Conservation (phyloP, 2,888 invertebrate species). For the Drosophila anceps region DNA sequence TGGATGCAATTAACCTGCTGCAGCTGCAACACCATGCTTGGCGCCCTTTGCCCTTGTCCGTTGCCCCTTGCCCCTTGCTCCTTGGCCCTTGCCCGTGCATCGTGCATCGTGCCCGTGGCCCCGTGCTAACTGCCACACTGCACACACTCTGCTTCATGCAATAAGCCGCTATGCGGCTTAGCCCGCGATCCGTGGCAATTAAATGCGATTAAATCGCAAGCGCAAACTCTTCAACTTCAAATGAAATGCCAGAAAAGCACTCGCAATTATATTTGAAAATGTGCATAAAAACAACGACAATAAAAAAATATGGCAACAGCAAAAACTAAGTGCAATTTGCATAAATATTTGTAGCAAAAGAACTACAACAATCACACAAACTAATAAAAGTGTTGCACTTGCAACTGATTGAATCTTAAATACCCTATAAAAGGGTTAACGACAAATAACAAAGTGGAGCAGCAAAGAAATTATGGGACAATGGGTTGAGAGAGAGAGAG, state of each 20-base stretch:
- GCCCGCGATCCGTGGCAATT: conserved; percentile 64
- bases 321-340: conserved; percentile 63
- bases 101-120: background rate
- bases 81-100: background rate
- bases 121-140: background rate
- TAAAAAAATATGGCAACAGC: conserved; percentile 67
- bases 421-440: conserved; percentile 6
- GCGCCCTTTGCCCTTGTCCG: background rate
- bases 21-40: conserved; percentile 50
- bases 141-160: conserved; percentile 21
- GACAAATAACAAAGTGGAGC: background rate
- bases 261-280: conserved; percentile 77
- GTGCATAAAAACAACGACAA: conserved; percentile 64
- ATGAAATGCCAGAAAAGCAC: conserved; percentile 72
- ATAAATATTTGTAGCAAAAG: conserved; percentile 71
- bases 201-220: conserved; percentile 77
- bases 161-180: conserved; percentile 56
- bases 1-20: conserved; percentile 69
- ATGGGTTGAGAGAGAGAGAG: background rate
- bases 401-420: background rate
- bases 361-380: conserved; percentile 38
- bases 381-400: background rate
- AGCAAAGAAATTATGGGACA: background rate
- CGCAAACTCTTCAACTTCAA: conserved; percentile 73
- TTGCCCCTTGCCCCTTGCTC: background rate